A percentile compares a stretch with the other conserved stretches of the same genome.
phyloP scores from a whole-genome alignment of 23 tunicate species.

The Halocynthia aurantium region DNA sequence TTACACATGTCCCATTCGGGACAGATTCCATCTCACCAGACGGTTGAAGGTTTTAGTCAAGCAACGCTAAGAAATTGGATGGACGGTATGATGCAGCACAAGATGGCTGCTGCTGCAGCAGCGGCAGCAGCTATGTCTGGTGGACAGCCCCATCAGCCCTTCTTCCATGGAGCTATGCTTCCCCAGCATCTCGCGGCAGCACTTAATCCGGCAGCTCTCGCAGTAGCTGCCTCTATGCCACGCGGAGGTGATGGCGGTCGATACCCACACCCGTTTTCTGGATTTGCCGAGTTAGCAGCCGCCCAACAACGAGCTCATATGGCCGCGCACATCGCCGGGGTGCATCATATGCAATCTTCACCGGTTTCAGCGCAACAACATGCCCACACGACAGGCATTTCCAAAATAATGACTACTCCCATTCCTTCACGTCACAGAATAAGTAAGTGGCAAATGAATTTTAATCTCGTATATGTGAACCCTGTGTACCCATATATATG shows the following conservation, averaged over 20 bases:
- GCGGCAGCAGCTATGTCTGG: constrained; percentile 28
- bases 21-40: constrained; percentile 1
- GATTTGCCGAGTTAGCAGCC: constrained; percentile 26
- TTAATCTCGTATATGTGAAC: neutral
- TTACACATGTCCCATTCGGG: neutral
- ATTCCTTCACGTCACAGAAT: constrained; percentile 15
- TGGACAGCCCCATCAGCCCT: constrained; percentile 10
- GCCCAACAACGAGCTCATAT: constrained; percentile 30
- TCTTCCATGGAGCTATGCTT: constrained; percentile 5
- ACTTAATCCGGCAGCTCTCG: constrained; percentile 15
- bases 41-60: constrained; percentile 12
- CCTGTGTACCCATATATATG: too few relatives aligned
- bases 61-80: constrained; percentile 42
- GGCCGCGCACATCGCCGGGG: constrained; percentile 20
- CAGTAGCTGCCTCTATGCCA: constrained; percentile 14
- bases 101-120: constrained; percentile 34
- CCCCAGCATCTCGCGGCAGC: constrained; percentile 28
- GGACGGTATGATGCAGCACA: constrained; percentile 48
- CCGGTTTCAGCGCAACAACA: too few relatives aligned
- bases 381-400: too few relatives aligned
- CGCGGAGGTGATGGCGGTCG: constrained; percentile 13
- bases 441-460: constrained; percentile 1
- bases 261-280: constrained; percentile 17
- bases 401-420: neutral
- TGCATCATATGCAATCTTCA: neutral